Base-by-base conservation (phyloP, 1,140 invertebrate genomes). In the Drosophila tani region DNA sequence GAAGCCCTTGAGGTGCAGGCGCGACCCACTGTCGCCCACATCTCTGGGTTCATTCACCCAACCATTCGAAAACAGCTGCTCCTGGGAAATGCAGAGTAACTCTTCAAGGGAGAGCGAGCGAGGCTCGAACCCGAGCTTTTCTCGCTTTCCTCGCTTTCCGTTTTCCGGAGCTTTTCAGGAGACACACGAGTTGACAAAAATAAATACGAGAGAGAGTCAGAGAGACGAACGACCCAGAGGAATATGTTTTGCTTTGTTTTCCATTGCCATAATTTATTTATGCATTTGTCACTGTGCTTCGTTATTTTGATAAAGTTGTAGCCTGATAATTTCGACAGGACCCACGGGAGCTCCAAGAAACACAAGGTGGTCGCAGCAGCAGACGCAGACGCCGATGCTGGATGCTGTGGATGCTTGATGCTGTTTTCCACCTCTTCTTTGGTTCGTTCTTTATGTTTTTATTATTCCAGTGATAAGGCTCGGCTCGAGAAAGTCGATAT, bases 241-340 rank as follows among this genome's bases (percentile, higher is more conserved):
- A 70, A 79, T 79, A 76, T 66, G 75, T 45, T 75, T 78, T 60
- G 41, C 59, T 67, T 67, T 63, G 70, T 73, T 46, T 68, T 40
- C 17, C 53, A 68, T 66, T 62, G 41, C 63, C 66, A 86, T 87
- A 83, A 87, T 81, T 84, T 88, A 90, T 88, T 81, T 88, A 90
- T 88, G 69, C 82, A 84, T 84, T 87, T 87, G 84, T 88, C 76
- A 81, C 69, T 79, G 55, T 71, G 74, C 70, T 78, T 76, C 38
- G 43, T 58, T 64, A 64, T 79, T 90, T 84, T 90, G 85, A 88
- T 88, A 90, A 87, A 87, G 84, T 87, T 88, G 84, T 87, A 77
- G 75, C 82, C 59, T 71, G 80, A 87, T 82, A 87, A 86, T 79
- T 86, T 82, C 58, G 70, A 86, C 79, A 82, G 76, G 83, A 80